A percentile compares a stretch with the other conserved stretches of the same genome.
phyloP scores from a whole-genome alignment of 2,113 vertebrate species.

The Siniperca knerii region DNA sequence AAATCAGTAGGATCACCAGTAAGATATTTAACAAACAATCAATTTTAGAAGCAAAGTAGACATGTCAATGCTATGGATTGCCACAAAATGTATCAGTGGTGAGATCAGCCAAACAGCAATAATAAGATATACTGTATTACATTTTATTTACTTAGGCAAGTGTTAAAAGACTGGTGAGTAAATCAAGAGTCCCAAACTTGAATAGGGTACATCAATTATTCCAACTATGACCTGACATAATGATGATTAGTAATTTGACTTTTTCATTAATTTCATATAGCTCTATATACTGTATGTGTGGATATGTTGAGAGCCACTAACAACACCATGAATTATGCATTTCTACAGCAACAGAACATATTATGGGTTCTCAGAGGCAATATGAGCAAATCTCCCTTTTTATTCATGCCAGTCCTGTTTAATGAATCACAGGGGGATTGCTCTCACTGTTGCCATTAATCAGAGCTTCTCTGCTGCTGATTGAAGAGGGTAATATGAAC shows the following conservation, averaged over 20 bases:
- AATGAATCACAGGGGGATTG: slow-evolving; percentile 81
- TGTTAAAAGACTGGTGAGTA: slow-evolving; percentile 64
- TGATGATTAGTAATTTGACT: slow-evolving; percentile 59
- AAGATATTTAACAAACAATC: not conserved
- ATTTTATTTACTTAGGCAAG: slow-evolving; percentile 66
- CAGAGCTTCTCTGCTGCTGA: slow-evolving; percentile 76
- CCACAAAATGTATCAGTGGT: slow-evolving; percentile 54
- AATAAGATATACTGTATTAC: slow-evolving; percentile 53
- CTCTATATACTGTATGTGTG: slow-evolving; percentile 38
- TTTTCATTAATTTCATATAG: slow-evolving; percentile 43
- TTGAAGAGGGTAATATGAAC: slow-evolving; percentile 81
- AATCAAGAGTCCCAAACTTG: slow-evolving; percentile 51
- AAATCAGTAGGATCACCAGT: not conserved
- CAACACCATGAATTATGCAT: slow-evolving; percentile 82
- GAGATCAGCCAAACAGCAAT: slow-evolving; percentile 62
- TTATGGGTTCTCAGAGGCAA: slow-evolving; percentile 81
- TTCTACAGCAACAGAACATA: slow-evolving; percentile 71
- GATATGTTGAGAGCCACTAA: slow-evolving; percentile 62
- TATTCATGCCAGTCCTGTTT: slow-evolving; percentile 80
- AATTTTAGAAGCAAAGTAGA: not conserved
- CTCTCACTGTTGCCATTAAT: slow-evolving; percentile 82
- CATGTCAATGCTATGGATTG: not conserved
- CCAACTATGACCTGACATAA: slow-evolving; percentile 57
- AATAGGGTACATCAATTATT: slow-evolving; percentile 62
- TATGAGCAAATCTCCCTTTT: slow-evolving; percentile 81